These are phyloP conservation scores for Antheraea pernyi DNA, from an alignment of 1,140 invertebrate species.

Conservation along the genomic window DNA sequence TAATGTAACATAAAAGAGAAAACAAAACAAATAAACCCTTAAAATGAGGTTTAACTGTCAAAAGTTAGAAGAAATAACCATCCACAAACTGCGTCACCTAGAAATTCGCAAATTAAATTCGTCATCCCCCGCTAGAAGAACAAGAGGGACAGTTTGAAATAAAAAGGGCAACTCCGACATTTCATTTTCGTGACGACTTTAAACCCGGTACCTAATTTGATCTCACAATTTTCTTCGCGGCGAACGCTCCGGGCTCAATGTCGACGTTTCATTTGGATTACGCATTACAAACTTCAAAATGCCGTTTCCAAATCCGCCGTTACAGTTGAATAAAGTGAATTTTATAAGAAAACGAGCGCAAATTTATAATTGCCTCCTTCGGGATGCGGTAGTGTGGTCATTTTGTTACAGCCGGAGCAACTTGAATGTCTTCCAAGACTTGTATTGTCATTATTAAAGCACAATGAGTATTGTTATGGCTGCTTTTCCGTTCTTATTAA, in stretches of 20 bases:
- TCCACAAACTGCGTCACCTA: slow-evolving; percentile 7
- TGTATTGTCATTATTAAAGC: slow-evolving; percentile 60
- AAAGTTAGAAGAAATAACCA: not conserved
- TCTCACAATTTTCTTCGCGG: slow-evolving; percentile 63
- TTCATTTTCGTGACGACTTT: slow-evolving; percentile 49
- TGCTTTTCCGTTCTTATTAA: slow-evolving; percentile 58
- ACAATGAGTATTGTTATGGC: slow-evolving; percentile 60
- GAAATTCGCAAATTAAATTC: slow-evolving; percentile 19
- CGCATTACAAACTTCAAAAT: slow-evolving; percentile 33
- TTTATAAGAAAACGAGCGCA: not conserved
- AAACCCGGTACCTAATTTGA: slow-evolving; percentile 62
- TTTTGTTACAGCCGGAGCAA: slow-evolving; percentile 45
- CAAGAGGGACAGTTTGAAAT: slow-evolving; percentile 14
- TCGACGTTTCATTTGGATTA: slow-evolving; percentile 70
- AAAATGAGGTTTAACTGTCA: not conserved
- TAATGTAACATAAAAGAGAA: not conserved
- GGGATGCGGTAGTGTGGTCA: slow-evolving; percentile 53
- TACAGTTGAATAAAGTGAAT: not conserved
- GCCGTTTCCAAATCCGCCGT: not conserved
- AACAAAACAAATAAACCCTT: not conserved
- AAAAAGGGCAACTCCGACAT: slow-evolving; percentile 23
- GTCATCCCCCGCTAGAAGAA: slow-evolving; percentile 10
- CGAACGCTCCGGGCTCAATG: slow-evolving; percentile 53
- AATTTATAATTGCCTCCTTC: not conserved
- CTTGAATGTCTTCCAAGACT: slow-evolving; percentile 64